Percentiles rank a stretch among this genome's conserved stretches.
Evolutionary conservation across 2,888 invertebrate species (phyloP).

Genomic region (Sussaba pulchella): DNA sequence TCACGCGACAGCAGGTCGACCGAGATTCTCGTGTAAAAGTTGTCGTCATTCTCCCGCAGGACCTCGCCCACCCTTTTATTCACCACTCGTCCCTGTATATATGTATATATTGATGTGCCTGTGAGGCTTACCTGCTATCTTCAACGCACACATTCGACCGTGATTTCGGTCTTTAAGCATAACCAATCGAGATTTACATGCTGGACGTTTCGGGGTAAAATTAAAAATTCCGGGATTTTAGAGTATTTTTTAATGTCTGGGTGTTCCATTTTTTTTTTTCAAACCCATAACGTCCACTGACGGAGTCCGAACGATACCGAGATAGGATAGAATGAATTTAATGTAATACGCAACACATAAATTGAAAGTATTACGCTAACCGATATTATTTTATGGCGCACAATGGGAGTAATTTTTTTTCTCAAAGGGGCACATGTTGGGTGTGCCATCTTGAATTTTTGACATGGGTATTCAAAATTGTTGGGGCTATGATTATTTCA

Average conservation of each 20-base stretch:
- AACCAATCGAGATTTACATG: slow-evolving; percentile 40
- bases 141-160: slow-evolving; percentile 20
- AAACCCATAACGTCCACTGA: no score
- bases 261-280: no score
- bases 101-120: slow-evolving; percentile 1
- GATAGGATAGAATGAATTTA: no score
- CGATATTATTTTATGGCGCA: no score
- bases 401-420: no score
- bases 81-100: slow-evolving; percentile 12
- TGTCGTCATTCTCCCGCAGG: slow-evolving; percentile 38
- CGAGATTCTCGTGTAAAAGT: slow-evolving; percentile 27
- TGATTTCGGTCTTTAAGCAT: slow-evolving; percentile 26
- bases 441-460: no score
- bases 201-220: neutral
- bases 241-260: neutral
- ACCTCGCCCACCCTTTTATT: slow-evolving; percentile 46
- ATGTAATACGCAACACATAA: no score
- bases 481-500: no score
- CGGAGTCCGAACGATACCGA: no score
- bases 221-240: neutral
- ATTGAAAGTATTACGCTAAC: no score
- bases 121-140: neutral
- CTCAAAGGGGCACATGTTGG: no score
- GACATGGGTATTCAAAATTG: no score
- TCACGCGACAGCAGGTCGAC: slow-evolving; percentile 61